Evolutionary conservation across 2,888 invertebrate genomes (phyloP), one percentile per base, ranked within the genome.

Genomic region (Dasysyrphus tricinctus): DNA sequence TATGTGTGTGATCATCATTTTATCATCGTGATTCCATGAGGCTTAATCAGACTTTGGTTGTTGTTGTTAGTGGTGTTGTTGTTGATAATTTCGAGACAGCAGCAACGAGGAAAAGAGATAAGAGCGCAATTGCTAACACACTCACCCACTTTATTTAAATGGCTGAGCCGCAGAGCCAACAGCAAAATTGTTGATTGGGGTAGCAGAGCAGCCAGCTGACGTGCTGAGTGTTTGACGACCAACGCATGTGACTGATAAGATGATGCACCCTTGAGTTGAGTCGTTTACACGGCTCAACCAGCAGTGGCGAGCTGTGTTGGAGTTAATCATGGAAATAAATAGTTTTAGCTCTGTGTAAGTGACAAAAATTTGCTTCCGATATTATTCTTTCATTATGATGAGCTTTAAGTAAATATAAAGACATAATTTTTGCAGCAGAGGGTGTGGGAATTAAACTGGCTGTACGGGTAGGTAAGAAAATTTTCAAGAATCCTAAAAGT

Each of bases 101-200:
- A 14, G n/a, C 11, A 37, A 61, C 19, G 32, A 73, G 19, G 16
- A 51, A 51, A 14, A 54, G 39, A 70, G 80, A 85, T 85, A 85
- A 81, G 63, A 63, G 51, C 77, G 49, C 77, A 47, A 44, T 80
- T 77, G 77, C 85, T 85, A 85, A 85, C 85, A 85, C 85, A 85
- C 85, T 85, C 77, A 85, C 81, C 85, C 85, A 81, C 59, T 63
- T 81, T 63, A 49, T 67, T 67, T 49, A 49, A 63, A 80, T 49
- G 16, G 6, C 19, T 47, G 67, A 80, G 54, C 79, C 37, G 6
- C 19, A 57, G 67, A 80, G 59, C 79, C 44, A 80, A 51, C 47
- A 59, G 39, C 39, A 37, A 34, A 57, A 9, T 37, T 72, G 29
- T 57, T 51, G 76, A 44, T 73, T 69, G 67, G 75, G 77, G 76